Conservation (phyloP, 2,888 invertebrate genomes). For the Pogonocherus hispidulus region DNA sequence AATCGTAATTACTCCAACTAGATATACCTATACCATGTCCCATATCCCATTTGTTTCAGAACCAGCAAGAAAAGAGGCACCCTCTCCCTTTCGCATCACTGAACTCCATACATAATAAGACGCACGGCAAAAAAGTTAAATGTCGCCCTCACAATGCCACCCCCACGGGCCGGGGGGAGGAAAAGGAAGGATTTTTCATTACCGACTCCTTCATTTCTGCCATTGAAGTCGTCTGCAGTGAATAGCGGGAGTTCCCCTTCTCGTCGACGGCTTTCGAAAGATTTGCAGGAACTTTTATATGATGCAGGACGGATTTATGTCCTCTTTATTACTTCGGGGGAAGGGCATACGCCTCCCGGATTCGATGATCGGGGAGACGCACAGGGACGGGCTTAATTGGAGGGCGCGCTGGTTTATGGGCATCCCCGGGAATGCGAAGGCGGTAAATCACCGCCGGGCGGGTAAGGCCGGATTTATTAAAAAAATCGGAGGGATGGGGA, state of each 20-base stretch:
- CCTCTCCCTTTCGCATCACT: neutral
- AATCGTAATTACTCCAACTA: too few species aligned
- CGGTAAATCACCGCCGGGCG: conserved; percentile 6
- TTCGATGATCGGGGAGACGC: conserved; percentile 10
- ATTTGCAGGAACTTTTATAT: conserved; percentile 42
- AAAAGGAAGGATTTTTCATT: conserved; percentile 42
- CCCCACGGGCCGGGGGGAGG: conserved; percentile 11
- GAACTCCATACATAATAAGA: conserved; percentile 13
- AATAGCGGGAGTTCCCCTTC: conserved; percentile 34
- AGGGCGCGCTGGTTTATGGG: neutral
- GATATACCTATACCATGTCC: neutral
- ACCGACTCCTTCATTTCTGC: conserved; percentile 23
- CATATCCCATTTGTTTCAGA: neutral
- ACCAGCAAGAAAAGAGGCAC: neutral
- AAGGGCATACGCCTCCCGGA: conserved; percentile 31
- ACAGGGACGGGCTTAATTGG: conserved; percentile 26
- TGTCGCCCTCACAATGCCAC: conserved; percentile 17
- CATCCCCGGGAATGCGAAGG: neutral
- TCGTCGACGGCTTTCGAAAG: conserved; percentile 39
- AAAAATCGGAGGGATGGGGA: neutral
- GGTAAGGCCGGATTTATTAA: neutral
- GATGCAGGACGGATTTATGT: conserved; percentile 39
- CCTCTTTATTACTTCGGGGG: conserved; percentile 39
- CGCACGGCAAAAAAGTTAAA: conserved; percentile 18
- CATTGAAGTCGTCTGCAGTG: conserved; percentile 28